A percentile compares a stretch with the other conserved stretches of the same genome.
Conservation (phyloP, 2,113 vertebrate species). For the Hucho hucho region DNA sequence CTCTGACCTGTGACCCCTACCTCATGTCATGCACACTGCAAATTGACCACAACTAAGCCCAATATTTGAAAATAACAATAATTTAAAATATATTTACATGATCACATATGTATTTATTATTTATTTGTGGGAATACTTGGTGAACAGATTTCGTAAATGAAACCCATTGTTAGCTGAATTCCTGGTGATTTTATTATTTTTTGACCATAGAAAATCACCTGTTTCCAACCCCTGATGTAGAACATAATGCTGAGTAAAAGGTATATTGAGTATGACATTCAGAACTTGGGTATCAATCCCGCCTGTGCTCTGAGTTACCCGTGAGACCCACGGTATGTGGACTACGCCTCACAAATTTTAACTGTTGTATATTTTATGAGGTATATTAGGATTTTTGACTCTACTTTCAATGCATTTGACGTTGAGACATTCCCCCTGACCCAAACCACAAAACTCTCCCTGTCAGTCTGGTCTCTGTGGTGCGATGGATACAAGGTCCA, state of each 20-base stretch:
- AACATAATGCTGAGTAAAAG: no score
- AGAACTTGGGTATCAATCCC: neutral
- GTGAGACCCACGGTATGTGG: neutral
- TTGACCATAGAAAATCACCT: no score
- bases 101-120: no score
- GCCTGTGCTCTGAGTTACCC: neutral
- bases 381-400: conserved; percentile 16
- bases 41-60: no score
- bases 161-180: no score
- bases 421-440: conserved; percentile 24
- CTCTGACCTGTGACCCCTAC: conserved; percentile 42
- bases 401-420: conserved; percentile 28
- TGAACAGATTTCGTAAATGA: no score
- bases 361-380: conserved; percentile 19
- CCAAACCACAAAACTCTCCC: conserved; percentile 39
- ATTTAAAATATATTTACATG: no score
- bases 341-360: conserved; percentile 13
- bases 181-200: no score
- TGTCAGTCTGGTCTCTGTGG: conserved; percentile 19
- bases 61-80: no score
- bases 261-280: no score
- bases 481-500: conserved; percentile 14
- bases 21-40: neutral
- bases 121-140: no score
- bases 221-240: no score